A percentile compares a stretch with the other conserved stretches of the same genome.
Evolutionary conservation across 2,888 invertebrate genomes (phyloP).

Genomic region (Eubasilissa splendida): DNA sequence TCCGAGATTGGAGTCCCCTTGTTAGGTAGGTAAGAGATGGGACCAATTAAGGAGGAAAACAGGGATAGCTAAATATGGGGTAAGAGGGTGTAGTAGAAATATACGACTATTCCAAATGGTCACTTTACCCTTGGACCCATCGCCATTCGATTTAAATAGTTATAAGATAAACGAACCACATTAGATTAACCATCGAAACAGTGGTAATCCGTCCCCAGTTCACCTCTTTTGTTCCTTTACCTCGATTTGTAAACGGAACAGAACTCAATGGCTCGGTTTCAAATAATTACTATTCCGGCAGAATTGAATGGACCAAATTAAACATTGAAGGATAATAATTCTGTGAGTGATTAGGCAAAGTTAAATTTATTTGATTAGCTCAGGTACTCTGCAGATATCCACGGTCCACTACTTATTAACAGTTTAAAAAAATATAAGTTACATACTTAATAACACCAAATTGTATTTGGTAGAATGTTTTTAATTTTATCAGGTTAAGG

Average conservation of each 20-base stretch:
- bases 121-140: conserved; percentile 11
- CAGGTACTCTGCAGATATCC: too few relatives aligned
- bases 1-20: too few relatives aligned
- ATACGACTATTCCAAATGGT: conserved; percentile 27
- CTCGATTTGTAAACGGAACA: conserved; percentile 34
- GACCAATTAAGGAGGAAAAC: not conserved
- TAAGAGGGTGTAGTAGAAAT: conserved; percentile 13
- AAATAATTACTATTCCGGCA: conserved; percentile 24
- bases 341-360: not conserved
- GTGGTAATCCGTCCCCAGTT: conserved; percentile 36
- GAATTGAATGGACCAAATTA: not conserved
- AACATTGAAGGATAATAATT: conserved; percentile 12
- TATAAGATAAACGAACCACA: conserved; percentile 31
- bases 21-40: not conserved
- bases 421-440: too few relatives aligned
- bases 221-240: conserved; percentile 18
- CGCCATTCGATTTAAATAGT: conserved; percentile 30
- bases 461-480: too few relatives aligned
- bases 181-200: conserved; percentile 36
- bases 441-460: too few relatives aligned
- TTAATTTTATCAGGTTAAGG: too few relatives aligned
- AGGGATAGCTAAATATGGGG: conserved; percentile 9
- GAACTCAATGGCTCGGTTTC: conserved; percentile 15
- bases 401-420: too few relatives aligned
- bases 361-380: not conserved